Percentiles rank a stretch among this genome's conserved stretches.
phyloP scores from a whole-genome alignment of 92 coral and sea anemone species.

The Palythoa caribaeorum region DNA sequence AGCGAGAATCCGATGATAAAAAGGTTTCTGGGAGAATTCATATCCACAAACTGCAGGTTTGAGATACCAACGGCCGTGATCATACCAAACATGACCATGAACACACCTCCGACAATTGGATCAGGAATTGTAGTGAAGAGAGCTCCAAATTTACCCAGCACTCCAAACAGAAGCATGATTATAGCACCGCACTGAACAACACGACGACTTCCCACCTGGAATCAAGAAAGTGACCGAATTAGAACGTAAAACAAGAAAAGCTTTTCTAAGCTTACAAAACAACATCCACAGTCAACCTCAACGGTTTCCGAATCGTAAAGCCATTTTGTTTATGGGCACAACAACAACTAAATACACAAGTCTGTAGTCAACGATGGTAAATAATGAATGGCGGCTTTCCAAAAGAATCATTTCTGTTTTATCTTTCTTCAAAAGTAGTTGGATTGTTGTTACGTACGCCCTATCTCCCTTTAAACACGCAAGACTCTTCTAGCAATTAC shows the following conservation, averaged over 20 bases:
- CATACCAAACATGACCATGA: constrained; percentile 94
- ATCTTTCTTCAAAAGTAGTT: neutral
- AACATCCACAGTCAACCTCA: neutral
- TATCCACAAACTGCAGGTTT: constrained; percentile 89
- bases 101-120: constrained; percentile 94
- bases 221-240: neutral
- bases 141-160: constrained; percentile 92
- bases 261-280: neutral
- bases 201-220: constrained; percentile 83
- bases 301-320: too few species aligned
- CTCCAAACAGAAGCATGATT: constrained; percentile 74
- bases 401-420: too few species aligned
- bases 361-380: too few species aligned
- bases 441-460: too few species aligned
- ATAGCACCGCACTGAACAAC: constrained; percentile 77
- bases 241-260: neutral
- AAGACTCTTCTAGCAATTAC: too few species aligned
- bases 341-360: too few species aligned
- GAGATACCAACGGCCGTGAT: constrained; percentile 93
- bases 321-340: too few species aligned
- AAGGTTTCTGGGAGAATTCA: constrained; percentile 90
- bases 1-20: constrained; percentile 87
- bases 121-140: constrained; percentile 94
- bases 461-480: too few species aligned
- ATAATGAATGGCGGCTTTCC: too few species aligned